These are phyloP conservation scores for Nannobrachium achirus DNA, from an alignment of 2,113 vertebrate species.

Conservation along the genomic window DNA sequence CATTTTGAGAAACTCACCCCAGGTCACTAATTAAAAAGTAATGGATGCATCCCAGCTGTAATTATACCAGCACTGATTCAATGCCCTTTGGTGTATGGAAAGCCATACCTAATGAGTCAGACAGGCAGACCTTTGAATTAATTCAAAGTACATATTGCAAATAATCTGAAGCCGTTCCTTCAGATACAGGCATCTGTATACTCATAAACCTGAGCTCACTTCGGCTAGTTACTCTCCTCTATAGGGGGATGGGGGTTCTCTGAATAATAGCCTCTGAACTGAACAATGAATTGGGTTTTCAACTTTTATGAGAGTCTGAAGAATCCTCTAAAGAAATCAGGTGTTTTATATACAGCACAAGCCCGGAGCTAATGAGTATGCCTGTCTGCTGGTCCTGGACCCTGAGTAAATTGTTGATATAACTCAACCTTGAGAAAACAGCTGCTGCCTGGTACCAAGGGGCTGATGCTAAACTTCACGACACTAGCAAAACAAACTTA, in stretches of 20 bases:
- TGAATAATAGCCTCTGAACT: slow-evolving; percentile 11
- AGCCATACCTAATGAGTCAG: slow-evolving; percentile 52
- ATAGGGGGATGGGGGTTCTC: not conserved
- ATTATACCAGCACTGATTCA: slow-evolving; percentile 55
- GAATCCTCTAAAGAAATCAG: slow-evolving; percentile 45
- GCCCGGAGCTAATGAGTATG: slow-evolving; percentile 48
- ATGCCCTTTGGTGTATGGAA: slow-evolving; percentile 48
- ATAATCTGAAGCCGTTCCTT: slow-evolving; percentile 25
- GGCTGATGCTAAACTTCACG: slow-evolving; percentile 16
- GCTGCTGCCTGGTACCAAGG: slow-evolving; percentile 41
- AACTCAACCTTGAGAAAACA: slow-evolving; percentile 50
- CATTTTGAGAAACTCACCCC: slow-evolving; percentile 44
- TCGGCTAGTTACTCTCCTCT: slow-evolving; percentile 1
- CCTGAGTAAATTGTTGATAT: slow-evolving; percentile 50
- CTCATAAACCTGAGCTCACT: not conserved
- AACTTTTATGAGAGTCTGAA: slow-evolving; percentile 42
- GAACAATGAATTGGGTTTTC: slow-evolving; percentile 28
- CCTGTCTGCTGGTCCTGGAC: slow-evolving; percentile 47
- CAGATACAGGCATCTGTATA: not conserved
- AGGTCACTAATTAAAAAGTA: slow-evolving; percentile 62
- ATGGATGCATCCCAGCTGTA: slow-evolving; percentile 55
- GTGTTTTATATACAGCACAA: slow-evolving; percentile 32
- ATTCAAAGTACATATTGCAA: slow-evolving; percentile 26
- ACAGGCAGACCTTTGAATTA: slow-evolving; percentile 18
- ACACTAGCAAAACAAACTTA: slow-evolving; percentile 29